These are phyloP conservation scores for Achroia grisella DNA, from an alignment of 1,140 invertebrate species.

Conservation along the genomic window DNA sequence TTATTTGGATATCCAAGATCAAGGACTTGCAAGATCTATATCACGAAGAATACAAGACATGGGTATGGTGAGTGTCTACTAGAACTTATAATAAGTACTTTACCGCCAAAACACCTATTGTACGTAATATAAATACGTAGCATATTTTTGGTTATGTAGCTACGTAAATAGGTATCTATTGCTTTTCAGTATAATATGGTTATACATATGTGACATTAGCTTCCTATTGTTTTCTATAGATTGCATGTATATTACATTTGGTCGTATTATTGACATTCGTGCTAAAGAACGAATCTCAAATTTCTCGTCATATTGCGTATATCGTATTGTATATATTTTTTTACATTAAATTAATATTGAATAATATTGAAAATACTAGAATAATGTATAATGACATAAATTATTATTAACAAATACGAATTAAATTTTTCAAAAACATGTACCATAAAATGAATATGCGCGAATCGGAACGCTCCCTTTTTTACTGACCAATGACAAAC, in stretches of 20 bases:
- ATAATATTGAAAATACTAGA: too few relatives aligned
- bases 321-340: too few relatives aligned
- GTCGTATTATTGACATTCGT: background rate
- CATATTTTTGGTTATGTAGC: background rate
- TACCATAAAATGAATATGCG: too few relatives aligned
- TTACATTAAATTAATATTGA: too few relatives aligned
- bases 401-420: too few relatives aligned
- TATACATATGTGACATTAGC: background rate
- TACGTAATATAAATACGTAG: background rate
- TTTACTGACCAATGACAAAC: conserved; percentile 36
- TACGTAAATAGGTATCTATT: too few relatives aligned
- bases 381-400: too few relatives aligned
- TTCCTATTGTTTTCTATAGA: background rate
- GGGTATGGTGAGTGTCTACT: conserved; percentile 76
- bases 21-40: conserved; percentile 75
- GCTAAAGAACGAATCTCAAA: background rate
- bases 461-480: conserved; percentile 41
- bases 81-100: conserved; percentile 14
- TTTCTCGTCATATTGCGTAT: too few relatives aligned
- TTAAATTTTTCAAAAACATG: too few relatives aligned
- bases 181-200: conserved; percentile 9
- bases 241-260: background rate
- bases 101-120: conserved; percentile 54
- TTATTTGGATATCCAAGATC: conserved; percentile 82
- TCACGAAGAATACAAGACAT: conserved; percentile 78